Conservation (phyloP, 2,888 invertebrate genomes). For the Clusia tigrina region DNA sequence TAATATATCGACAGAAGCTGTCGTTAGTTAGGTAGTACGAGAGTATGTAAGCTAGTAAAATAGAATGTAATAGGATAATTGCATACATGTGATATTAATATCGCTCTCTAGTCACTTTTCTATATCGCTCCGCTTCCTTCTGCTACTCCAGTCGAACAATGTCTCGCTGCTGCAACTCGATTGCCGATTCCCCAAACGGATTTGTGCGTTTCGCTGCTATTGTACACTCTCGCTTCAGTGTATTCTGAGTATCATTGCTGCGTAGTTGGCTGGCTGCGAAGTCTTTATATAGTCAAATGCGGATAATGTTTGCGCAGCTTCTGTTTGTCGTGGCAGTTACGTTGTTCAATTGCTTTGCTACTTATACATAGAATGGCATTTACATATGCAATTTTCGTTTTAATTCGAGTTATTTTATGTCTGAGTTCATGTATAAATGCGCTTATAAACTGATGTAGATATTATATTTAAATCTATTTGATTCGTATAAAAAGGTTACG, state of each 20-base stretch:
- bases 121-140: not conserved
- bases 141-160: too few species aligned
- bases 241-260: constrained; percentile 43
- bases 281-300: not conserved
- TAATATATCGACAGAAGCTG: too few species aligned
- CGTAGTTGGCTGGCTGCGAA: constrained; percentile 9
- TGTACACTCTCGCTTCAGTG: constrained; percentile 31
- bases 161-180: not conserved
- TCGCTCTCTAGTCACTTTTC: constrained; percentile 1
- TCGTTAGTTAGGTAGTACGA: constrained; percentile 8
- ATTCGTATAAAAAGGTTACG: constrained; percentile 38
- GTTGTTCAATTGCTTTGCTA: constrained; percentile 10
- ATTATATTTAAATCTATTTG: constrained; percentile 23
- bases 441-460: constrained; percentile 17
- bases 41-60: not conserved
- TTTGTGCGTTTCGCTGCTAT: constrained; percentile 11
- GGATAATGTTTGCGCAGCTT: not conserved
- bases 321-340: constrained; percentile 2
- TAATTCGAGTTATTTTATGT: constrained; percentile 16
- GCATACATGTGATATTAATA: constrained; percentile 17
- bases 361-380: constrained; percentile 20
- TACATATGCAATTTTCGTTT: constrained; percentile 22
- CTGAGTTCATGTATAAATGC: constrained; percentile 28
- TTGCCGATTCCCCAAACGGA: not conserved
- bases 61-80: not conserved